These are phyloP conservation scores for Pissodes strobi DNA, from an alignment of 1,140 invertebrate genomes.

Conservation along the genomic window DNA sequence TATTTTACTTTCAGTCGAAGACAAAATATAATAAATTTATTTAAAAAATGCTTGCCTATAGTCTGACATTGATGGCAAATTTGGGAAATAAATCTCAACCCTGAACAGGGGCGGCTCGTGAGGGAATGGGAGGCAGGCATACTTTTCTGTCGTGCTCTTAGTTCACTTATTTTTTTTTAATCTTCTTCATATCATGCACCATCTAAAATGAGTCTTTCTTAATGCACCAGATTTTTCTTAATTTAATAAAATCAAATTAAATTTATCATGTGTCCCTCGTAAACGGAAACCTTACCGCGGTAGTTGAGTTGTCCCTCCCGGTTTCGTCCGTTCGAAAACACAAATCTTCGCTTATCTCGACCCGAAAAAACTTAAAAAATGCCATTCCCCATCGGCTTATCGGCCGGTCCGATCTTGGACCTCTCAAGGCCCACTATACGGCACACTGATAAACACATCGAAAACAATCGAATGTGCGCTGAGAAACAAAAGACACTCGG, in stretches of 20 bases:
- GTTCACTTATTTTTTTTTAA: no score
- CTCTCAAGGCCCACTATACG: constrained; percentile 33
- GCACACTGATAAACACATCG: constrained; percentile 28
- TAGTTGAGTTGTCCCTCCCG: constrained; percentile 31
- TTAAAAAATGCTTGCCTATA: no score
- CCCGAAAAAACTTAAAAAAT: constrained; percentile 28
- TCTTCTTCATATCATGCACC: no score
- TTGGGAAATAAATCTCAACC: no score
- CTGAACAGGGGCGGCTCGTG: no score
- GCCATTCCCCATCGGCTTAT: constrained; percentile 23
- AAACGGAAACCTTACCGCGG: constrained; percentile 7
- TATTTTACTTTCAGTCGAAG: no score
- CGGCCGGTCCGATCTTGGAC: constrained; percentile 28
- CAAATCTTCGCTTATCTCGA: constrained; percentile 28
- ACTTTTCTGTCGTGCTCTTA: no score
- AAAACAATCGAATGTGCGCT: constrained; percentile 35
- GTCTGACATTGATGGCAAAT: no score
- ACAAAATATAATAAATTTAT: no score
- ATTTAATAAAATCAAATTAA: no score
- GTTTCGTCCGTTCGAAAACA: constrained; percentile 15
- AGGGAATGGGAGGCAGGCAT: no score
- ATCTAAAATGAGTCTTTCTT: not conserved
- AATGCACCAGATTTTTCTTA: no score
- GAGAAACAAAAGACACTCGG: constrained; percentile 33
- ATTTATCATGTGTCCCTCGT: not conserved